Evolutionary conservation across 2,888 invertebrate genomes (phyloP), one percentile per base, ranked within the genome.

Genomic region (Ichneumoninae sp.): DNA sequence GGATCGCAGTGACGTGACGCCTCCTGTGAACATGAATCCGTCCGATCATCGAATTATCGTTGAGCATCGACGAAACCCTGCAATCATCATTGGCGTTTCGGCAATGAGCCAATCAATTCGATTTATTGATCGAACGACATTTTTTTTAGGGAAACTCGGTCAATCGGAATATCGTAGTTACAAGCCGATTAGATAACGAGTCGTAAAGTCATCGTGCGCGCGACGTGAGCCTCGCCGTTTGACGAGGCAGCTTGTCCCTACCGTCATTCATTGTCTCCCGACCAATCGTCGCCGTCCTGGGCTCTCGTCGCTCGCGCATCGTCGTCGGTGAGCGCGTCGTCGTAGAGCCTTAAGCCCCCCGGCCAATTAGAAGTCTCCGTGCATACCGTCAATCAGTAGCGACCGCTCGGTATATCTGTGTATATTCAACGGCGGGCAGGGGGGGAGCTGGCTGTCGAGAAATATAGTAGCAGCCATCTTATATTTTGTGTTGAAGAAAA

Each of bases 401-500:
- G 16, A 33, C 1, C 57, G 62, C 62, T 74, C 83, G 44, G 72
- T 87, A 86, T 86, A 85, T 80, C 86, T 89, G 87, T 88, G 83
- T 89, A 86, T 89, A 85, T 72, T 78, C 84, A 66, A 16, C 68
- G 3, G 65, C 52, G 52, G 3, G 65, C 52, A 30, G 65, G 62
- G 84, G 82, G 83, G 85, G 85, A 62, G 82, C 82, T 82, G 85
- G 30, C 84, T 87, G 83, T 87, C 84, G 86, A 87, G 89, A 87
- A 90, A 92, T 92, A 92, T 92, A 92, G 92, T 90, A 91, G 93
- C 93, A 93, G 93, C 93, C 93, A 93, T 93, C 93, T 93, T 93
- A 93, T 93, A 93, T 93, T 93, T 93, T 93, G 93, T 92, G 93
- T 93, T 92, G 91, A 90, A 93, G 93, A 93, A 93, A 93, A 93